Evolutionary conservation across 2,888 invertebrate species (phyloP).

Genomic region (Dioctria linearis): DNA sequence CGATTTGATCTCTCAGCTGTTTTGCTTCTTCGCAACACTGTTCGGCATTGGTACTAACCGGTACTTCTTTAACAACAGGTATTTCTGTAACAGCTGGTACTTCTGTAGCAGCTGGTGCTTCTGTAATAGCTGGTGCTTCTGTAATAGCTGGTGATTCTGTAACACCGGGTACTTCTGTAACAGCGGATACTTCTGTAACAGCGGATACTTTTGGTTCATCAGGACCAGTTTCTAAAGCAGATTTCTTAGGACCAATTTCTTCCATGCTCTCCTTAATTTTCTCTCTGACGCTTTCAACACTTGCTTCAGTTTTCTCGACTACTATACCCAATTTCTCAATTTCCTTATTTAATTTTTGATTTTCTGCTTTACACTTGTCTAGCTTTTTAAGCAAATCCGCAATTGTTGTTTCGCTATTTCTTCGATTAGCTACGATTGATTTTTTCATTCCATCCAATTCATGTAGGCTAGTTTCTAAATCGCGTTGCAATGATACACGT

Average conservation of each 20-base stretch:
- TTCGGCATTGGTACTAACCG: background rate
- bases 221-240: too few species aligned
- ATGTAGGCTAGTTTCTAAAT: background rate
- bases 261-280: background rate
- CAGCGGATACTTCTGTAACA: too few species aligned
- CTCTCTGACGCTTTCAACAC: conserved; percentile 4
- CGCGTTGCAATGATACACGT: conserved; percentile 54
- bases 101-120: too few species aligned
- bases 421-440: conserved; percentile 13
- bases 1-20: conserved; percentile 30
- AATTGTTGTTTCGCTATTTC: background rate
- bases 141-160: too few species aligned
- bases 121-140: too few species aligned
- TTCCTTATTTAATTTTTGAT: conserved; percentile 2
- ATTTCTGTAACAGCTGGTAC: too few species aligned
- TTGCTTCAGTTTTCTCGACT: background rate
- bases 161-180: too few species aligned
- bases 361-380: conserved; percentile 31
- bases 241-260: too few species aligned
- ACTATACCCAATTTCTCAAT: background rate
- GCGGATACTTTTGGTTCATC: too few species aligned
- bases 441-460: conserved; percentile 11
- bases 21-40: conserved; percentile 32
- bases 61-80: too few species aligned
- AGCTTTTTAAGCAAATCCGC: conserved; percentile 48